Percentiles rank a stretch among this genome's conserved stretches.
Evolutionary conservation across 2,888 invertebrate species (phyloP).

Genomic region (Heliconius charithonia): DNA sequence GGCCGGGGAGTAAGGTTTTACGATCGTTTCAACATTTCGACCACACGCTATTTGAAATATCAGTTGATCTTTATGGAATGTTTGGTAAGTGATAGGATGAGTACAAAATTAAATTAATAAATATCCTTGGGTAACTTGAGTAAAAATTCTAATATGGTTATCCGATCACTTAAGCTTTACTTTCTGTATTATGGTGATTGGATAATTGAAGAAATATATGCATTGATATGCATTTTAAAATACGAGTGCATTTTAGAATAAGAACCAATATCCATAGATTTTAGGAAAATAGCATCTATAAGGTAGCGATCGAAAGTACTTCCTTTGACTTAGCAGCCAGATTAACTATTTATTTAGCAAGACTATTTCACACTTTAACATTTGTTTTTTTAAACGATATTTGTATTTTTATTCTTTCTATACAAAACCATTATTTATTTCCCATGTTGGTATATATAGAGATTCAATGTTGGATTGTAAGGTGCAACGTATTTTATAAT

Average conservation of each 20-base stretch:
- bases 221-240: not conserved
- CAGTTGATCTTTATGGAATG: slow-evolving; percentile 48
- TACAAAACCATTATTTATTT: too few relatives aligned
- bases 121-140: not conserved
- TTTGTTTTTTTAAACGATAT: not conserved
- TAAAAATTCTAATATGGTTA: not conserved
- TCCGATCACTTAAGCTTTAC: not conserved
- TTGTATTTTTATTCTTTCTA: not conserved
- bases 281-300: not conserved
- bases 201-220: not conserved
- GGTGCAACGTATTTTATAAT: too few relatives aligned
- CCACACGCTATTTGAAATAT: slow-evolving; percentile 48
- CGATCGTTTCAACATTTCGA: slow-evolving; percentile 49
- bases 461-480: too few relatives aligned
- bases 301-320: not conserved
- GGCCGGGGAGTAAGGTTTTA: slow-evolving; percentile 55
- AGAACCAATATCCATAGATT: not conserved
- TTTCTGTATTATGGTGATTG: not conserved
- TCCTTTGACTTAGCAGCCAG: not conserved
- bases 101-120: slow-evolving; percentile 32
- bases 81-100: slow-evolving; percentile 45
- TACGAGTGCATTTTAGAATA: not conserved
- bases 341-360: not conserved
- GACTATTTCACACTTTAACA: too few relatives aligned
- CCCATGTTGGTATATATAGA: too few relatives aligned